Evolutionary conservation across 1,140 invertebrate genomes (phyloP).

Genomic region (Drosophila subobscura): DNA sequence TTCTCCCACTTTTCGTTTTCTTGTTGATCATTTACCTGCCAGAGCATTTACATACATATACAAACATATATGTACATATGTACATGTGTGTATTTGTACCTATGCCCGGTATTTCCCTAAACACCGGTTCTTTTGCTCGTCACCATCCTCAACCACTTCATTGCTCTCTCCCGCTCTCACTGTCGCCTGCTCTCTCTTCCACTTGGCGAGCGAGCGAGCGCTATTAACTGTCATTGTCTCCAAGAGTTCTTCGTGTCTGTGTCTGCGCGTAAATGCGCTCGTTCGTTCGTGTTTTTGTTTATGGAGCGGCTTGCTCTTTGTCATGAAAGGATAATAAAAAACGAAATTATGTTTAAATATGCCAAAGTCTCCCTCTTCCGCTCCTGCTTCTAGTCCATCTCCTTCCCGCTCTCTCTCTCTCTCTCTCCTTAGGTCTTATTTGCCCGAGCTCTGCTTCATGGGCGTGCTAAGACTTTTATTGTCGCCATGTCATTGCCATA

Average conservation of each 20-base stretch:
- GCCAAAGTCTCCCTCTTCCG: conserved; percentile 45
- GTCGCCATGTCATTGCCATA: conserved; percentile 63
- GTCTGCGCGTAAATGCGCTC: conserved; percentile 10
- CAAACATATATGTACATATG: conserved; percentile 45
- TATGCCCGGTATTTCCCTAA: conserved; percentile 14
- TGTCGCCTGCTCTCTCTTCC: conserved; percentile 34
- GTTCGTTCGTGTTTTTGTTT: conserved; percentile 35
- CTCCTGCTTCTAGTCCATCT: not conserved
- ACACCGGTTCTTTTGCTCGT: conserved; percentile 9
- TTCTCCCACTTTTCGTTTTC: conserved; percentile 26
- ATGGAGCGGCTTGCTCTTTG: conserved; percentile 48
- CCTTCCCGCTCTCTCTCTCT: conserved; percentile 5
- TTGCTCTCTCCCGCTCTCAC: conserved; percentile 4
- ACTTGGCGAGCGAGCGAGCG: conserved; percentile 48
- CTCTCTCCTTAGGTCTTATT: not conserved
- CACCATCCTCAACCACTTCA: not conserved
- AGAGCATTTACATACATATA: not conserved
- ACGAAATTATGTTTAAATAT: conserved; percentile 78
- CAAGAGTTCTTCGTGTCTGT: conserved; percentile 34
- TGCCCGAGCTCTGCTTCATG: conserved; percentile 11
- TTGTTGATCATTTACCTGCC: conserved; percentile 69
- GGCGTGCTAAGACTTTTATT: conserved; percentile 76
- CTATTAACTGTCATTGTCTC: conserved; percentile 69
- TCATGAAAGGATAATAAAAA: conserved; percentile 76
- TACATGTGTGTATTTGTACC: conserved; percentile 48